Evolutionary conservation across 2,113 vertebrate genomes (phyloP).

Genomic region (Asarcornis scutulata): DNA sequence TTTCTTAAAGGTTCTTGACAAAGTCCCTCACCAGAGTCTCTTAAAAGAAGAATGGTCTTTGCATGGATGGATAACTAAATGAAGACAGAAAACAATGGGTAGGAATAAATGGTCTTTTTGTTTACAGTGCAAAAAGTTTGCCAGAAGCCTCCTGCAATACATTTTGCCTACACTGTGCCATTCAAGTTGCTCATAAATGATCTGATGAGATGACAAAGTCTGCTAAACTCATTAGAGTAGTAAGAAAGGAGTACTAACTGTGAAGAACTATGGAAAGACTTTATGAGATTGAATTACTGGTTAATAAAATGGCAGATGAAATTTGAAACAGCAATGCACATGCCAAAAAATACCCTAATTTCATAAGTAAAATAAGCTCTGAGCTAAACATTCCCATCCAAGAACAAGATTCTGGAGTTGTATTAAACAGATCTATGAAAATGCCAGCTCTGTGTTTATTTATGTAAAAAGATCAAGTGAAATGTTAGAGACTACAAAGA

Average conservation of each 20-base stretch:
- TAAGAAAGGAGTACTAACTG: neutral
- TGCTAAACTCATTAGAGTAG: neutral
- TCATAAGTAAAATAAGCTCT: neutral
- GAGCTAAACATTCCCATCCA: neutral
- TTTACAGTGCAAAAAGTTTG: neutral
- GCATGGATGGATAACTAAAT: neutral
- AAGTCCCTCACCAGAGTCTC: neutral
- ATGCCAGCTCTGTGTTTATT: neutral
- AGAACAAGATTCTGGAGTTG: neutral
- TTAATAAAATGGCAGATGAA: neutral
- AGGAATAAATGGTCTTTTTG: neutral
- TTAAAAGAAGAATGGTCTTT: neutral
- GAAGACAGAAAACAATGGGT: neutral
- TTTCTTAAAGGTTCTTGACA: neutral
- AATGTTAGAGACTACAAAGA: neutral
- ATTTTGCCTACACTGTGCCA: neutral
- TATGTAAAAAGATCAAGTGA: neutral
- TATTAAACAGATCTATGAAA: neutral
- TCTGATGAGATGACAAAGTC: neutral
- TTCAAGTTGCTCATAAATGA: neutral
- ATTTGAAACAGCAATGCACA: neutral
- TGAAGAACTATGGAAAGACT: neutral
- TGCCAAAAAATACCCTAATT: neutral
- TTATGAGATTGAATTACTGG: neutral
- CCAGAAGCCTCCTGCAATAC: neutral